Evolutionary conservation across 2,113 vertebrate genomes (phyloP), one percentile per base, ranked within the genome.

Genomic region (Noturus placidus): DNA sequence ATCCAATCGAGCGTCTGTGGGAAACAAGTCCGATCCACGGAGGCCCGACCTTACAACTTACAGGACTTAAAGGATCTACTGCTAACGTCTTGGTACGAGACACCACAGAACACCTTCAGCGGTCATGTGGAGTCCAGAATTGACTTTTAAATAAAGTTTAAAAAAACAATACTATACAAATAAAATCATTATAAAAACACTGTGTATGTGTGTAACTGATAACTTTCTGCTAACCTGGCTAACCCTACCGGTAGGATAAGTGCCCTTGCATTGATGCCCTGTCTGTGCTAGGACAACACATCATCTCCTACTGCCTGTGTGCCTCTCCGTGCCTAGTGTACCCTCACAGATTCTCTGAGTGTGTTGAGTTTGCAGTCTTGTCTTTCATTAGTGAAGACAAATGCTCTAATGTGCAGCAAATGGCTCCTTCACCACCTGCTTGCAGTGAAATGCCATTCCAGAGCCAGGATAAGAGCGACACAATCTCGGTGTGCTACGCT

Each of bases 351-450:
- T 52, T n/a, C 11, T 46, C 27, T 10, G 8, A 25, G 30, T 15
- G 30, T 59, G 79, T 59, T 57, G 4, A 38, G 54, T 5, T 57
- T 57, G 17, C 54, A 35, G 78, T 20, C 17, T 56, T 46, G 42
- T 13, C 50, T 59, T 57, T 22, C 82, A 82, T 80, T 19, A 19
- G 35, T 6, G 25, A 74, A 84, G 61, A 88, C 57, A 38, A 61
- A 84, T 57, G 54, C 61, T 76, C 46, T 87, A 83, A 89, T 84
- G 22, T 69, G 30, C 10, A 61, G 13, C 25, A 54, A 87, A 27
- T 46, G 14, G 10, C 30, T 70, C 63, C 79, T 82, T 72, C 74
- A 9, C 72, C 57, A 81, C 86, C 63, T 57, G 42, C 76, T 79
- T 35, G 42, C 38, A 65, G 38, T 38, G 25, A 56, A 57, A 57